Base-by-base conservation (phyloP, 2,888 invertebrate genomes). In the Lissocephala sabroskyi region DNA sequence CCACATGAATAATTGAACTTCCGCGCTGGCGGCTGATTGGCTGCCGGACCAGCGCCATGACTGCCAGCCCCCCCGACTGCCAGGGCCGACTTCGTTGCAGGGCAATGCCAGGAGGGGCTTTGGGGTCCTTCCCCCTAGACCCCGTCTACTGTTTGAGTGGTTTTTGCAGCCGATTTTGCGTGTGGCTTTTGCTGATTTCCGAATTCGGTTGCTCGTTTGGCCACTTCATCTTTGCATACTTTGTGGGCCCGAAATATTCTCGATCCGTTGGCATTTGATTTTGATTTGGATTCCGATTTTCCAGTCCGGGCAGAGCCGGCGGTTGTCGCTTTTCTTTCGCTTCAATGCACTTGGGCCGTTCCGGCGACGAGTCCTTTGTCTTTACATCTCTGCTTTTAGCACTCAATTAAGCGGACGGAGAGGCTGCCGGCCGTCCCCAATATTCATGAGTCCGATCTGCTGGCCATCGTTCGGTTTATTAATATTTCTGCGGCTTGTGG, bases 1-100 rank as follows among this genome's bases (percentile, higher is more conserved):
- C 44, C 49, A 53, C 73, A 66, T 78, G 68, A 68, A 68, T 78
- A 68, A 78, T 70, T 70, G 79, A 70, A 75, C 73, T 75, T 70
- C 64, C 73, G 73, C 54, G 39, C 52, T 49, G 55, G 33, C 67
- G 60, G 76, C 64, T 78, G 68, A 78, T 75, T 78, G 67, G 54
- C 52, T 41, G 46, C n/a, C n/a, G n/a, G n/a, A n/a, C n/a, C n/a
- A n/a, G n/a, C n/a, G n/a, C n/a, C n/a, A n/a, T n/a, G n/a, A n/a
- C n/a, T n/a, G n/a, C n/a, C n/a, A n/a, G n/a, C n/a, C n/a, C n/a
- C n/a, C 23, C 30, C 50, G 59, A 16, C 23, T 35, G 35, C 41
- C 39, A 36, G 41, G 5, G 26, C 26, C 28, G 28, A 40, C 23
- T 18, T 13, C 16, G 39, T 13, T 42, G 35, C 14, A 39, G 46